A percentile compares a stretch with the other conserved stretches of the same genome.
Conservation (phyloP, 2,888 invertebrate genomes). For the Oasisia sp. region DNA sequence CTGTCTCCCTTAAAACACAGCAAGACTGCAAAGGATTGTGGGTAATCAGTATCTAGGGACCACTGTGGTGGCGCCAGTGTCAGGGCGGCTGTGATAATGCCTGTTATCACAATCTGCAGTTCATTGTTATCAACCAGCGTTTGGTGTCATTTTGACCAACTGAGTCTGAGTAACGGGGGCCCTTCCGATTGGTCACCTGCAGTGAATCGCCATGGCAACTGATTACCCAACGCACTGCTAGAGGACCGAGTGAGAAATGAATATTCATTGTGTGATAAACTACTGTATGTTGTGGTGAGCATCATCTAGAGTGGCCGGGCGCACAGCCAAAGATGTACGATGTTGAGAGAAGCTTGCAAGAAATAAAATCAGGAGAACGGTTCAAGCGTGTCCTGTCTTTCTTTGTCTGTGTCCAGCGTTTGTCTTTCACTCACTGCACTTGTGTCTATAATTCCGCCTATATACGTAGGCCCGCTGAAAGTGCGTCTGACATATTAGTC, state of each 20-base stretch:
- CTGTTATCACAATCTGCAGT: background rate
- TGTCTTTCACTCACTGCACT: background rate
- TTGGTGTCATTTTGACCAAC: background rate
- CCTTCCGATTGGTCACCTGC: background rate
- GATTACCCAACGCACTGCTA: background rate
- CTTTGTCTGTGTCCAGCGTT: background rate
- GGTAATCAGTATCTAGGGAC: background rate
- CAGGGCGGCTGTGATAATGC: background rate
- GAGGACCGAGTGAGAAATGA: background rate
- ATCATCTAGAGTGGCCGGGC: background rate
- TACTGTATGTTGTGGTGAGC: background rate
- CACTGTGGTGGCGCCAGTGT: background rate
- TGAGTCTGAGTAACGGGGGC: background rate
- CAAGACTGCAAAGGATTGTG: background rate
- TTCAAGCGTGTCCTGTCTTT: background rate
- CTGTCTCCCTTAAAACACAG: background rate
- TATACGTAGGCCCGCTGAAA: background rate
- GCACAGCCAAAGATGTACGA: background rate
- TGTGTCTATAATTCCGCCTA: background rate
- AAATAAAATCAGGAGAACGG: conserved; percentile 13
- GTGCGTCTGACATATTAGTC: background rate
- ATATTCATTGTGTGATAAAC: background rate
- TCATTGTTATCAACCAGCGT: background rate
- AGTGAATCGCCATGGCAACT: background rate
- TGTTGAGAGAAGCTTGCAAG: conserved; percentile 17